Evolutionary conservation across 2,888 invertebrate species (phyloP).

Genomic region (Lamellibrachia satsuma): DNA sequence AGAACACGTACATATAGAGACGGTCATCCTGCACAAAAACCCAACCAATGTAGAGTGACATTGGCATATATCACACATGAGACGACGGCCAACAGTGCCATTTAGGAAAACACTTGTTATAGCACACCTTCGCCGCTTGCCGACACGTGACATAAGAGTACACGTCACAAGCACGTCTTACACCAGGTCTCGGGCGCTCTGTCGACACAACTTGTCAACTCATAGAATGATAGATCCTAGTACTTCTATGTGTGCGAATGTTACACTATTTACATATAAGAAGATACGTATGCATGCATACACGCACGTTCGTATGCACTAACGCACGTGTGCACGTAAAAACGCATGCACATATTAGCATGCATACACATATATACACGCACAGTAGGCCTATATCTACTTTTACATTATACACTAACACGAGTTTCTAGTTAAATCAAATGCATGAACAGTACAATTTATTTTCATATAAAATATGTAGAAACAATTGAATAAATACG

Average conservation of each 20-base stretch:
- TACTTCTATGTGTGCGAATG: background rate
- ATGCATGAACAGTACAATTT: background rate
- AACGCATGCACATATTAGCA: background rate
- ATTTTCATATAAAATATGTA: slow-evolving; percentile 10
- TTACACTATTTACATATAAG: background rate
- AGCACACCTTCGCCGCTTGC: too few species aligned
- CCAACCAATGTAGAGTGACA: too few species aligned
- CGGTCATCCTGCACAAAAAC: too few species aligned
- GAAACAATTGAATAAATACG: slow-evolving; percentile 13
- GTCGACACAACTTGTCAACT: background rate
- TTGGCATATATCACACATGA: too few species aligned
- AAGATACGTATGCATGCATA: background rate
- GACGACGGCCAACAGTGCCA: too few species aligned
- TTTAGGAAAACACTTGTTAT: too few species aligned
- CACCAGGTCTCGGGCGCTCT: background rate
- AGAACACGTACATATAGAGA: too few species aligned
- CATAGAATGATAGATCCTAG: background rate
- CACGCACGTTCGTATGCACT: background rate
- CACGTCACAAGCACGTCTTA: background rate
- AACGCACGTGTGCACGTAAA: background rate
- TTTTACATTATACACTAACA: background rate
- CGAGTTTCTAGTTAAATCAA: background rate
- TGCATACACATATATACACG: too few species aligned
- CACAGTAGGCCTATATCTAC: background rate
- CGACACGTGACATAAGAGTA: too few species aligned